phyloP scores from a whole-genome alignment of 2,797 vertebrate genomes.

The Chloroceryle inda region DNA sequence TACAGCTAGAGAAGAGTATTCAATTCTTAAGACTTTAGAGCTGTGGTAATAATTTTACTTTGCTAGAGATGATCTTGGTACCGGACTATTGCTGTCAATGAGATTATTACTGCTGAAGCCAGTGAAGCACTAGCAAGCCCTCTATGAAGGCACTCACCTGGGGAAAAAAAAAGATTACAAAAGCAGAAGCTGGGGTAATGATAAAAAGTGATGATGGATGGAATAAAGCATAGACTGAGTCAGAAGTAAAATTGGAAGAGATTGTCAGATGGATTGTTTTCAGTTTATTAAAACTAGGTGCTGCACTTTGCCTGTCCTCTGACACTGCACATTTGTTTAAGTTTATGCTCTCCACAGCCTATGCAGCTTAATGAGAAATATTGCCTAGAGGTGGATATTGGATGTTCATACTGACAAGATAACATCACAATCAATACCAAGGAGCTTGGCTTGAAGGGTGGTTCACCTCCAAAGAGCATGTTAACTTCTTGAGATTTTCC shows the following conservation, averaged over 20 bases:
- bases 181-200: background rate
- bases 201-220: background rate
- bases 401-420: constrained; percentile 49
- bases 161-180: background rate
- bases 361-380: constrained; percentile 55
- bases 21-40: background rate
- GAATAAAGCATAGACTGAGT: background rate
- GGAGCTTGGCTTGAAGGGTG: background rate
- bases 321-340: constrained; percentile 40
- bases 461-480: constrained; percentile 50
- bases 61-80: background rate
- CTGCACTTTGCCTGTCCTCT: background rate
- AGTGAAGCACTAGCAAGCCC: background rate
- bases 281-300: constrained; percentile 12
- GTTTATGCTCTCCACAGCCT: constrained; percentile 8
- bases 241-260: background rate
- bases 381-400: constrained; percentile 29
- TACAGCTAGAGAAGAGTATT: background rate
- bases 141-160: background rate
- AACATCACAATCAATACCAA: constrained; percentile 53
- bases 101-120: background rate
- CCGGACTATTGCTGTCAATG: background rate
- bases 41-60: background rate
- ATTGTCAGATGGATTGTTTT: background rate
- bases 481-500: constrained; percentile 40